Conservation (phyloP, 1,140 invertebrate species). For the Drosophila sechellia region DNA sequence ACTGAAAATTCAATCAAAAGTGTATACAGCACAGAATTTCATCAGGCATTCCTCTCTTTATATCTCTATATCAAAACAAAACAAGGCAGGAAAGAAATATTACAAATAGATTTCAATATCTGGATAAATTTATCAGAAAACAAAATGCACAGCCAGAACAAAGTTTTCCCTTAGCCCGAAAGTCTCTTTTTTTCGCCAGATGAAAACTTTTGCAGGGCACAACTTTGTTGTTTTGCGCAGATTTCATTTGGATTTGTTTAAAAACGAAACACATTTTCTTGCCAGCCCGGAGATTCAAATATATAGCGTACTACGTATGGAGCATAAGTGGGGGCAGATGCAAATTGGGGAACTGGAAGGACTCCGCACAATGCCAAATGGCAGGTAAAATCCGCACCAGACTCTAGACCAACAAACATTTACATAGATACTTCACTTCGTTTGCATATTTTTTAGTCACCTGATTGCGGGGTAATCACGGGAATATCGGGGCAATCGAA, state of each 20-base stretch:
- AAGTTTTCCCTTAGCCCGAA: constrained; percentile 50
- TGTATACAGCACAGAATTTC: constrained; percentile 59
- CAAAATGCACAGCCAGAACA: constrained; percentile 26
- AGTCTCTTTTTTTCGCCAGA: constrained; percentile 32
- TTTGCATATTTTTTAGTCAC: constrained; percentile 64
- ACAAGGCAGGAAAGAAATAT: constrained; percentile 46
- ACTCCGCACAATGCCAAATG: constrained; percentile 47
- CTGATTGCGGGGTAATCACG: constrained; percentile 31
- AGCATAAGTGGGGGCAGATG: constrained; percentile 5
- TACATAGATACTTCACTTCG: constrained; percentile 70
- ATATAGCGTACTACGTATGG: constrained; percentile 24
- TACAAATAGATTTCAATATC: constrained; percentile 79
- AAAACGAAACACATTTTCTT: constrained; percentile 72
- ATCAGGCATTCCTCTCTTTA: constrained; percentile 59
- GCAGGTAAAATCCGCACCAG: constrained; percentile 57
- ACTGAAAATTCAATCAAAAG: constrained; percentile 74
- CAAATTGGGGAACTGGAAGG: constrained; percentile 20
- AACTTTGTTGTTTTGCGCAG: constrained; percentile 75
- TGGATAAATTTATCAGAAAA: constrained; percentile 66
- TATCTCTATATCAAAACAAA: constrained; percentile 24
- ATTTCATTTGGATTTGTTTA: constrained; percentile 79
- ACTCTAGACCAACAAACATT: constrained; percentile 64
- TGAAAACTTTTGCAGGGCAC: constrained; percentile 33
- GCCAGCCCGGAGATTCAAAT: constrained; percentile 10
- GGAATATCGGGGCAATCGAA: constrained; percentile 7